Evolutionary conservation across 1,140 invertebrate species (phyloP), one percentile per base, ranked within the genome.

Genomic region (Melanaphis sacchari): DNA sequence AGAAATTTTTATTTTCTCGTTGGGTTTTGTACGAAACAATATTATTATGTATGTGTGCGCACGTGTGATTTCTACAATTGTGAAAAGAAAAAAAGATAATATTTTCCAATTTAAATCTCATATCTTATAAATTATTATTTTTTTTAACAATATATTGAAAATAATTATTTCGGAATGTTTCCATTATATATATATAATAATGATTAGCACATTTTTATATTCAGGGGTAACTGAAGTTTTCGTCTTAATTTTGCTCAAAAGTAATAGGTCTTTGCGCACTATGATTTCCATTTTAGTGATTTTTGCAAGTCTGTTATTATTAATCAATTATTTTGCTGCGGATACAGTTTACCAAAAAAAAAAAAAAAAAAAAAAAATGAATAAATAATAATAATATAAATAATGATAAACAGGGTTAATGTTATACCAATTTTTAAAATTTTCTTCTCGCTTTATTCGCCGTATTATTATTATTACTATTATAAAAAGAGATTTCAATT

Each of bases 211-310:
- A 41, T 59, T 40, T 52, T 89, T 89, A 41, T 66, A 54, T 90
- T 40, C 52, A 18, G 54, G 38, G 52, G n/a, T 66, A 90, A 90
- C 9, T 92, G 52, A 93, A 85, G 76, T 85, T 93, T 93, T 85
- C 36, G 46, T 93, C 66, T 93, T 93, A 38, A 52, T 91, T 93
- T 93, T 93, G 91, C 91, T 93, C 91, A 93, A 93, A 93, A 90
- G 38, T 85, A 52, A 93, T 93, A 52, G 46, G 46, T 54, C 81
- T 93, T 18, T 82, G 76, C 36, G 46, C 91, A 93, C 81, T 82
- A 93, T 85, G 46, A 85, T 93, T 92, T 84, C 81, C 36, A 52
- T 93, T 84, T 84, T 93, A 93, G 91, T 93, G 91, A 84, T 93
- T 90, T 90, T 90, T 59, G 88, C 88, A 90, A 90, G 38, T 90